Base-by-base conservation (phyloP, 1,140 invertebrate species). In the Drosophila ananassae region DNA sequence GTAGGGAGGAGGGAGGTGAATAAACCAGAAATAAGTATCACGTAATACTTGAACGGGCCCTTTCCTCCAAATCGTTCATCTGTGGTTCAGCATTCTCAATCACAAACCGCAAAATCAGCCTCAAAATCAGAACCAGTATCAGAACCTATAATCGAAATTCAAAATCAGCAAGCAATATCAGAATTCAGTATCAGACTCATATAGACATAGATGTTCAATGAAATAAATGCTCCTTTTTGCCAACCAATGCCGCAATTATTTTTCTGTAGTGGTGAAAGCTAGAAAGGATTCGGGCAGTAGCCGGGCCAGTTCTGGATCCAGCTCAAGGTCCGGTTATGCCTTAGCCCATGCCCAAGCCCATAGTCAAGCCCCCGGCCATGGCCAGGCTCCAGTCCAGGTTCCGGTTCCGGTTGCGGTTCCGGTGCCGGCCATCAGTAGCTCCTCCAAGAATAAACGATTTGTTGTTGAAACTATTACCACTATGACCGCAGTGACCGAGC, bases 401-500 rank as follows among this genome's bases (percentile, higher is more conserved):
- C 25, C 17, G 17, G 17, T 17, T 17, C 17, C 56, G 41, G 30
- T 47, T 44, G 37, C 52, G 64, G 50, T 46, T n/a, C 44, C 55
- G 30, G 24, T 52, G 1, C 47, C 68, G 34, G 59, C 52, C 54
- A 75, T 66, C 68, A 80, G 77, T 75, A 66, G 69, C 77, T 73
- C 73, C 39, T 63, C 75, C 56, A 91, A 90, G 47, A 93, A 93
- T 67, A 94, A 94, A 81, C 92, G 94, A 73, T 95, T 94, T 87
- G 93, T 95, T 79, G 93, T 95, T 78, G 95, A 95, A 90, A 95
- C 94, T 57, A 94, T 90, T 90, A 91, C 89, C 79, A 90, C 94
- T 56, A 95, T 95, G 93, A 95, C 94, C 63, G 95, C 94, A 50
- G 94, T 95, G 37, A 95, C 94, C 58, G 94, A 95, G 84, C 92